A percentile compares a stretch with the other conserved stretches of the same genome.
These are phyloP conservation scores for Lithobates sylvaticus DNA, from an alignment of 2,797 vertebrate species.

Conservation along the genomic window DNA sequence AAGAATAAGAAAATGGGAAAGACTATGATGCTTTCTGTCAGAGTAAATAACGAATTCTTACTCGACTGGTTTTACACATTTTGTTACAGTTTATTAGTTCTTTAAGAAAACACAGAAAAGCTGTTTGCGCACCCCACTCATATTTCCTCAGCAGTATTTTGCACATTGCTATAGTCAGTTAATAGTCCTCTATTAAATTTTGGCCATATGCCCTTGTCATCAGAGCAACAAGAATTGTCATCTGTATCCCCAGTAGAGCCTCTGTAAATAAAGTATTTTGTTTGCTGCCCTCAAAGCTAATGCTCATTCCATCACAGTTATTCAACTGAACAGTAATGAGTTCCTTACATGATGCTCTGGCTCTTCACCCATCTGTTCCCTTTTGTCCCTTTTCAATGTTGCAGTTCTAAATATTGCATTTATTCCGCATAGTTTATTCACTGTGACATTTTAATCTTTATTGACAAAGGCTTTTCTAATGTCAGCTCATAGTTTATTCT, in stretches of 20 bases:
- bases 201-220: slow-evolving; percentile 29
- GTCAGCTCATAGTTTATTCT: slow-evolving; percentile 1
- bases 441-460: slow-evolving; percentile 40
- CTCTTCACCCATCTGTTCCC: slow-evolving; percentile 40
- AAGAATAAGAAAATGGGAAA: not conserved
- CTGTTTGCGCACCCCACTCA: not conserved
- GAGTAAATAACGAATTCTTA: not conserved
- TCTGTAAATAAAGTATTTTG: slow-evolving; percentile 38
- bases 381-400: slow-evolving; percentile 32
- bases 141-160: slow-evolving; percentile 1
- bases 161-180: not conserved
- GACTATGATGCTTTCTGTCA: not conserved
- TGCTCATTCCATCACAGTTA: slow-evolving; percentile 30
- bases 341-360: slow-evolving; percentile 34
- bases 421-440: slow-evolving; percentile 16
- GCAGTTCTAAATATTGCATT: slow-evolving; percentile 14
- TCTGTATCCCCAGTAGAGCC: slow-evolving; percentile 41
- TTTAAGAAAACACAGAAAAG: not conserved
- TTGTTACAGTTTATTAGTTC: not conserved
- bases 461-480: slow-evolving; percentile 23
- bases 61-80: not conserved
- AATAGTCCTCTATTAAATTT: not conserved
- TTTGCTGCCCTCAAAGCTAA: slow-evolving; percentile 14
- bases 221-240: slow-evolving; percentile 7
- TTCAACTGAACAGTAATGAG: slow-evolving; percentile 38